These are phyloP conservation scores for Grammomys dolichurus DNA, from an alignment of 2,113 vertebrate genomes.

Conservation along the genomic window DNA sequence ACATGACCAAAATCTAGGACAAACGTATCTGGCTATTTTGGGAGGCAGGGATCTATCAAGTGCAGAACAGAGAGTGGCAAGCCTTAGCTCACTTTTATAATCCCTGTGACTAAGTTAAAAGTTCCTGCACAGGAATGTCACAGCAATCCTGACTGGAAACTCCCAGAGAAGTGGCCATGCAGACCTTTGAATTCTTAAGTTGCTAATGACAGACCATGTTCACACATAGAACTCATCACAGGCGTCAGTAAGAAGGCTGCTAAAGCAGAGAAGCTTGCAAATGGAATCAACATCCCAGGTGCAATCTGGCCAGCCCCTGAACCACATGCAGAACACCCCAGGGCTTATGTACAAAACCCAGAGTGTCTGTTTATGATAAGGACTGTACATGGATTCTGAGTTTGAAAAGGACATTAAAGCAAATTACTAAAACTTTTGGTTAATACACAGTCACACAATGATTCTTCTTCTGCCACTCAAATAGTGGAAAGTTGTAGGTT, in stretches of 20 bases:
- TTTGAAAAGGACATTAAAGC: slow-evolving; percentile 98
- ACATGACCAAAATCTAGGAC: slow-evolving; percentile 98
- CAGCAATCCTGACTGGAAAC: slow-evolving; percentile 95
- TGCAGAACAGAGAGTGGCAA: slow-evolving; percentile 97
- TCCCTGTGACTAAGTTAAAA: slow-evolving; percentile 96
- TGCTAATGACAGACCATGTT: slow-evolving; percentile 95
- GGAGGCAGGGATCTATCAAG: slow-evolving; percentile 89
- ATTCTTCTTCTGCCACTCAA: slow-evolving; percentile 99
- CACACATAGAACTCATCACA: slow-evolving; percentile 95
- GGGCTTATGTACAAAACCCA: slow-evolving; percentile 98
- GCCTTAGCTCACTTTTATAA: slow-evolving; percentile 94
- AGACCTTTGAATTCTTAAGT: slow-evolving; percentile 97
- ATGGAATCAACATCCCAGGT: slow-evolving; percentile 95
- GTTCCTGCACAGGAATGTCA: slow-evolving; percentile 98
- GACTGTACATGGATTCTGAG: slow-evolving; percentile 96
- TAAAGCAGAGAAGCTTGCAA: slow-evolving; percentile 94
- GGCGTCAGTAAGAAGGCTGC: slow-evolving; percentile 97
- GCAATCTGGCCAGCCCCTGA: slow-evolving; percentile 96
- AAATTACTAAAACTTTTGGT: slow-evolving; percentile 96
- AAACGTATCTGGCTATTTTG: slow-evolving; percentile 94
- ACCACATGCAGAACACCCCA: slow-evolving; percentile 97
- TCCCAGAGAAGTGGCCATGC: slow-evolving; percentile 97
- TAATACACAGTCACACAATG: slow-evolving; percentile 96
- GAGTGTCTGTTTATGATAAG: slow-evolving; percentile 98
- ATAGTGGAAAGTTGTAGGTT: slow-evolving; percentile 96